Percentiles rank a stretch among this genome's conserved stretches.
Evolutionary conservation across 2,113 vertebrate species (phyloP).

Genomic region (Miniopterus natalensis): DNA sequence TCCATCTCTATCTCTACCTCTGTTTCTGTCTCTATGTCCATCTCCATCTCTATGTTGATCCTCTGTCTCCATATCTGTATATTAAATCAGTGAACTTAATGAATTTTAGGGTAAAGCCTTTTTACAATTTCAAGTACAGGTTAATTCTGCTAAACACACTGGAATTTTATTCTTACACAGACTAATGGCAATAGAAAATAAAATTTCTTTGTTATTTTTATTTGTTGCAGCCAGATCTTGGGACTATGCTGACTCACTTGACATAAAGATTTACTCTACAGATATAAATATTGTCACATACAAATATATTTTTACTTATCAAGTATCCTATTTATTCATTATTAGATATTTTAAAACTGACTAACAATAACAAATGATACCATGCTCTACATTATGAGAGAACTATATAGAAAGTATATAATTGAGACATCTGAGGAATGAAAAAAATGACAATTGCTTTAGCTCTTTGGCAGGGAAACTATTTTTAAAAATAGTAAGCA

Average conservation of each 20-base stretch:
- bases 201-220: background rate
- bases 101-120: background rate
- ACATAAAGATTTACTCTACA: background rate
- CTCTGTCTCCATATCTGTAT: background rate
- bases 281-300: background rate
- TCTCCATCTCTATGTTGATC: background rate
- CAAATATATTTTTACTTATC: conserved; percentile 10
- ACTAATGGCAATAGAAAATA: background rate
- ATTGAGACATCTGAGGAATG: background rate
- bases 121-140: background rate
- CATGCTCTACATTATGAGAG: background rate
- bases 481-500: background rate
- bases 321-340: background rate
- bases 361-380: background rate
- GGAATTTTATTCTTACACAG: background rate
- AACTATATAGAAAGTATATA: background rate
- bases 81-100: background rate
- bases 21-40: background rate
- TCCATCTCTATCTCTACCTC: background rate
- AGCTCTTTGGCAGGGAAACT: background rate
- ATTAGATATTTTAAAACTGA: conserved; percentile 15
- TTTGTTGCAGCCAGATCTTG: background rate
- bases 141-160: background rate
- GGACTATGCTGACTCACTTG: background rate
- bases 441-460: background rate